phyloP scores from a whole-genome alignment of 2,113 vertebrate species.

The Ibidorhyncha struthersii region DNA sequence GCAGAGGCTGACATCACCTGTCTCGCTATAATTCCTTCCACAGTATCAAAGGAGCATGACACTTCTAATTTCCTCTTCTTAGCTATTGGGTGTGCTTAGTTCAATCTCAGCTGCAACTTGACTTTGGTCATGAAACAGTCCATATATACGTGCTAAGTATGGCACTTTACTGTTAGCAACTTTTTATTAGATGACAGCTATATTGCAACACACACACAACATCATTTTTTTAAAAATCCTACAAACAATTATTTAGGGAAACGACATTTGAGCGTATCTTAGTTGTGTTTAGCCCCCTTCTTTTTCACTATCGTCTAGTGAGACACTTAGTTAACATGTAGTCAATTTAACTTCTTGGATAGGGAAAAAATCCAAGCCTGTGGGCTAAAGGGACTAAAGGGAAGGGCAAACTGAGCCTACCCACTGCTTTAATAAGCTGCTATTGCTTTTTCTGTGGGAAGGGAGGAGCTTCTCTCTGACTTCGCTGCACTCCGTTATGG shows the following conservation, averaged over 20 bases:
- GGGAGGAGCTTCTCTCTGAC: slow-evolving; percentile 15
- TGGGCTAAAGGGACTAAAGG: not conserved
- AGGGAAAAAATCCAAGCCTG: not conserved
- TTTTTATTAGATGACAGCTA: not conserved
- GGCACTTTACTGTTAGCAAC: not conserved
- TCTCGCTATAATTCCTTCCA: not conserved
- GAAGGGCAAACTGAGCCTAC: not conserved
- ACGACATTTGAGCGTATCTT: not conserved
- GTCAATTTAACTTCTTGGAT: not conserved
- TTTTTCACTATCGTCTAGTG: not conserved
- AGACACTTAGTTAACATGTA: not conserved
- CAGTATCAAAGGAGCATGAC: not conserved
- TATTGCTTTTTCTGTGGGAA: not conserved
- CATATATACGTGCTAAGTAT: not conserved
- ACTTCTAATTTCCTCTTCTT: not conserved
- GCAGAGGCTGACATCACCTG: not conserved
- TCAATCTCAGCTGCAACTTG: not conserved
- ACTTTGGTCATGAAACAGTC: not conserved
- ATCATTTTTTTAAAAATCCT: accelerated
- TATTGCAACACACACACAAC: not conserved
- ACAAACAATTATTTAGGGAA: not conserved
- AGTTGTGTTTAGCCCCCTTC: not conserved
- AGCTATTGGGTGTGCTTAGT: not conserved
- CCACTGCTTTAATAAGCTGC: not conserved
- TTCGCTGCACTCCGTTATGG: not conserved